These are phyloP conservation scores for Tribolium castaneum DNA, from an alignment of 1,140 invertebrate species.

Conservation along the genomic window DNA sequence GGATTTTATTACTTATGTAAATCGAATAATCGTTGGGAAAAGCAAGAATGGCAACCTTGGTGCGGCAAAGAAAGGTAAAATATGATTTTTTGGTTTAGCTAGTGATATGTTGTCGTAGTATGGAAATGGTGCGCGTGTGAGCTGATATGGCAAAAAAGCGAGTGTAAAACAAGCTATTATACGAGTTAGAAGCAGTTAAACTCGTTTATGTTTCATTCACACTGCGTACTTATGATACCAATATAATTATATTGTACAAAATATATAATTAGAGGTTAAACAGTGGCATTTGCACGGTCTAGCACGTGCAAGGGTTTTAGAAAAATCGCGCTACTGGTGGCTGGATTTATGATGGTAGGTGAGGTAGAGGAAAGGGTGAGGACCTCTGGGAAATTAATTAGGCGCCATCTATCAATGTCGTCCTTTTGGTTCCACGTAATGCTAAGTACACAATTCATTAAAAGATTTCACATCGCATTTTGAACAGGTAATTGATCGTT, in stretches of 20 bases:
- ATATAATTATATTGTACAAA: conserved; percentile 21
- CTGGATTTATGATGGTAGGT: background rate
- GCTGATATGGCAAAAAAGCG: background rate
- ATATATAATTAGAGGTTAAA: conserved; percentile 25
- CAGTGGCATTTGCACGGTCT: background rate
- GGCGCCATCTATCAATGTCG: conserved; percentile 38
- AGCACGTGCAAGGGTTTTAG: background rate
- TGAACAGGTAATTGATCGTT: conserved; percentile 1
- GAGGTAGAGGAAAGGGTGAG: conserved; percentile 4
- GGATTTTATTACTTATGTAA: background rate
- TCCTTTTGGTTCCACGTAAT: conserved; percentile 43
- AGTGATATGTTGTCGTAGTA: background rate
- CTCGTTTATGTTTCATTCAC: conserved; percentile 18
- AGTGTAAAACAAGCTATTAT: conserved; percentile 15
- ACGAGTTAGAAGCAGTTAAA: conserved; percentile 27
- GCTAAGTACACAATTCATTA: conserved; percentile 44
- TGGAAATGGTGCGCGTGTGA: background rate
- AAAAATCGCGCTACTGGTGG: background rate
- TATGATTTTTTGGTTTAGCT: background rate
- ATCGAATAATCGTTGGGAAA: background rate
- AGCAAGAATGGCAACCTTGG: background rate
- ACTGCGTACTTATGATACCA: conserved; percentile 9
- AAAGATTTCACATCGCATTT: conserved; percentile 41
- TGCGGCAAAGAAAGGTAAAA: background rate
- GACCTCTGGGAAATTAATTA: conserved; percentile 33